Percentiles rank a stretch among this genome's conserved stretches.
These are phyloP conservation scores for Capricornis sumatraensis DNA, from an alignment of 2,113 vertebrate genomes.

Conservation along the genomic window DNA sequence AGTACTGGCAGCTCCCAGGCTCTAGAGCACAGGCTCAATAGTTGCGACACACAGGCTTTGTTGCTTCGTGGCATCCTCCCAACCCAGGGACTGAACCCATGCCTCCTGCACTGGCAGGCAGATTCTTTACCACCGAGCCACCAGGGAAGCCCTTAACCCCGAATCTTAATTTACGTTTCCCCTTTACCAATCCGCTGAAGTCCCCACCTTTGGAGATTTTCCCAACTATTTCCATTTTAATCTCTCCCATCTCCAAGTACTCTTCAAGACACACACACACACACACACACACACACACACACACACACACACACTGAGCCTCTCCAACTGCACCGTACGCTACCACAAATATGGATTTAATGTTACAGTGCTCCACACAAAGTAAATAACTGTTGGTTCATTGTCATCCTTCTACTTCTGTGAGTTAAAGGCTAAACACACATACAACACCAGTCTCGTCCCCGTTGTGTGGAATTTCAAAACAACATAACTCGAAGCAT, in stretches of 20 bases:
- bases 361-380: background rate
- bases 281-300: background rate
- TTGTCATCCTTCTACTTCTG: background rate
- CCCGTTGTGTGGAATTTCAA: background rate
- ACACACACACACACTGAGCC: background rate
- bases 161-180: background rate
- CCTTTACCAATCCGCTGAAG: background rate
- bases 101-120: background rate
- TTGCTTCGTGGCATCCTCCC: background rate
- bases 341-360: background rate
- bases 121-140: background rate
- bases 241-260: background rate
- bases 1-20: background rate
- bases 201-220: background rate
- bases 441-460: background rate
- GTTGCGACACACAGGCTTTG: background rate
- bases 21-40: background rate
- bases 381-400: background rate
- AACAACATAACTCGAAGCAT: background rate
- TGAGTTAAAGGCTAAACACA: conserved; percentile 16
- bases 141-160: background rate
- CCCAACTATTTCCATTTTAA: background rate
- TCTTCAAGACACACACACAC: background rate
- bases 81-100: background rate
- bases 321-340: background rate